These are phyloP conservation scores for Numenius phaeopus DNA, from an alignment of 2,797 vertebrate species.

Conservation along the genomic window DNA sequence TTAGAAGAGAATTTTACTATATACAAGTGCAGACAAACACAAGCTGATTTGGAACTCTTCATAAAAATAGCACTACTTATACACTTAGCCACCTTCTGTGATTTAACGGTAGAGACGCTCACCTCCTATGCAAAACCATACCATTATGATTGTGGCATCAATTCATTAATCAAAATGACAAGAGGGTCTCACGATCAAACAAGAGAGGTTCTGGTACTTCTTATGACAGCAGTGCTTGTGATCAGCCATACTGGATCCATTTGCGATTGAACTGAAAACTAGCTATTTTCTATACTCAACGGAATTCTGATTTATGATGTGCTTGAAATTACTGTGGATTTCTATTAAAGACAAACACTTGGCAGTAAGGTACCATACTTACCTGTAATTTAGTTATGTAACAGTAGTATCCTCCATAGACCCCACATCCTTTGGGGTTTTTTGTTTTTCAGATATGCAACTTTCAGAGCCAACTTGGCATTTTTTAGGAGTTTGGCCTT, in stretches of 20 bases:
- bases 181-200: conserved; percentile 36
- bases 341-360: conserved; percentile 70
- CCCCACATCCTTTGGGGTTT: conserved; percentile 64
- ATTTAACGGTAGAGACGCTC: conserved; percentile 13
- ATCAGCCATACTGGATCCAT: conserved; percentile 35
- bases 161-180: conserved; percentile 40
- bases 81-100: not conserved
- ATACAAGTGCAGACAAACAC: not conserved
- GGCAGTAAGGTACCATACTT: conserved; percentile 63
- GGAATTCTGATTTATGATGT: conserved; percentile 70
- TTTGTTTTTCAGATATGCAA: conserved; percentile 59
- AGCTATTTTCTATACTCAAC: conserved; percentile 57
- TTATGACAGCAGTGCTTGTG: not conserved
- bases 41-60: not conserved
- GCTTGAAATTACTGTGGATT: conserved; percentile 68
- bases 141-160: not conserved
- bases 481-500: conserved; percentile 65
- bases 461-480: conserved; percentile 60
- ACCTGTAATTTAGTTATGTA: conserved; percentile 73
- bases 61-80: conserved; percentile 4
- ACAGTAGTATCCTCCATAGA: conserved; percentile 65
- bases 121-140: conserved; percentile 5
- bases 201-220: not conserved
- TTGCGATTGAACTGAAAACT: conserved; percentile 55
- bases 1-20: not conserved